These are phyloP conservation scores for Pempheris klunzingeri DNA, from an alignment of 2,797 vertebrate genomes.

Conservation along the genomic window DNA sequence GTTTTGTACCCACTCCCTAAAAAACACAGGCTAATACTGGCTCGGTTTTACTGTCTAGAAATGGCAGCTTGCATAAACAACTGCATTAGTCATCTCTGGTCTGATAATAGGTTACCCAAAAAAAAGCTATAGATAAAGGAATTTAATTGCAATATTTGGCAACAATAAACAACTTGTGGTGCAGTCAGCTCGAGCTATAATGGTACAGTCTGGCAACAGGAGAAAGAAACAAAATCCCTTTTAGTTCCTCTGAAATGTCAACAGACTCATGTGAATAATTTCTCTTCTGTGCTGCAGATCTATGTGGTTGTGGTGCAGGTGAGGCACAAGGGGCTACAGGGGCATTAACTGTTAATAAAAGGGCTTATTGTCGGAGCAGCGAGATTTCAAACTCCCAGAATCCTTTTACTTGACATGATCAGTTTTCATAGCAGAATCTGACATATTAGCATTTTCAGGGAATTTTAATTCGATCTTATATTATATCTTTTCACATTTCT, in stretches of 20 bases:
- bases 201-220: neutral
- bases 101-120: constrained; percentile 25
- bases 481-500: neutral
- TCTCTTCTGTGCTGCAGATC: neutral
- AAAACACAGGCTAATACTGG: neutral
- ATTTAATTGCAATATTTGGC: constrained; percentile 17
- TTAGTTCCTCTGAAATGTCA: neutral
- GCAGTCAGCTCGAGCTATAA: neutral
- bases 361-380: constrained; percentile 4
- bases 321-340: neutral
- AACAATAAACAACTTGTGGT: neutral
- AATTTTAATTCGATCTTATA: no score
- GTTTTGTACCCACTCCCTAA: neutral
- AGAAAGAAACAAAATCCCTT: neutral
- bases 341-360: neutral
- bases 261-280: no score
- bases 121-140: constrained; percentile 38
- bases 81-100: constrained; percentile 49
- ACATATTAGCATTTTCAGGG: neutral
- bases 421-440: neutral
- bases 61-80: constrained; percentile 36
- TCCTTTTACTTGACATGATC: neutral
- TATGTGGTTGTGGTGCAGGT: neutral
- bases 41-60: constrained; percentile 29
- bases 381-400: neutral